Conservation (phyloP, 2,113 vertebrate genomes). For the Indri indri region DNA sequence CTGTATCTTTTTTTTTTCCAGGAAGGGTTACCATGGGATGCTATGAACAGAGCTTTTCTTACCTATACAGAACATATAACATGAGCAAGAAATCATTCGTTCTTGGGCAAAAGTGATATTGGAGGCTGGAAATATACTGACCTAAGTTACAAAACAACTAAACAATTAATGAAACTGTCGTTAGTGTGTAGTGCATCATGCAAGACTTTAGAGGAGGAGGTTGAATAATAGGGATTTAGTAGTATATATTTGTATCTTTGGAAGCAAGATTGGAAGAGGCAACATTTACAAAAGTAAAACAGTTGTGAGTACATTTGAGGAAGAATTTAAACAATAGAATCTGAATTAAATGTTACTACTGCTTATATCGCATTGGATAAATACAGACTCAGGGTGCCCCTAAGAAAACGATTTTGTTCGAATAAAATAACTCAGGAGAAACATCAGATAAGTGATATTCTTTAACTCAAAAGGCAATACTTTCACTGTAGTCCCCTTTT, state of each 20-base stretch:
- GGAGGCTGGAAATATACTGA: background rate
- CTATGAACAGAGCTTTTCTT: background rate
- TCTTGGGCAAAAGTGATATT: background rate
- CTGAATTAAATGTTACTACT: background rate
- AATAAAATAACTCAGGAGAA: background rate
- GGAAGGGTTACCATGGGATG: accelerated
- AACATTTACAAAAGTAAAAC: background rate
- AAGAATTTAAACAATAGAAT: background rate
- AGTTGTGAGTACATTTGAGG: background rate
- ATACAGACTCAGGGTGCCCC: background rate
- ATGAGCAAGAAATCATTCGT: background rate
- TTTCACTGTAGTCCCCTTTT: background rate
- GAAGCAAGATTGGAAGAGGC: background rate
- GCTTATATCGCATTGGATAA: background rate
- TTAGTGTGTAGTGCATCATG: background rate
- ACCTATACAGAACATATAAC: accelerated
- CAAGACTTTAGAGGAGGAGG: background rate
- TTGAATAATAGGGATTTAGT: background rate
- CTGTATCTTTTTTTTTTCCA: background rate
- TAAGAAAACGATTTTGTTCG: background rate
- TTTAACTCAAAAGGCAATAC: background rate
- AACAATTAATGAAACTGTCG: background rate
- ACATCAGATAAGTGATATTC: background rate
- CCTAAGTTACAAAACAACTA: background rate
- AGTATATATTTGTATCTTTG: background rate